These are phyloP conservation scores for Sebastes miniatus DNA, from an alignment of 2,797 vertebrate species.

Conservation along the genomic window DNA sequence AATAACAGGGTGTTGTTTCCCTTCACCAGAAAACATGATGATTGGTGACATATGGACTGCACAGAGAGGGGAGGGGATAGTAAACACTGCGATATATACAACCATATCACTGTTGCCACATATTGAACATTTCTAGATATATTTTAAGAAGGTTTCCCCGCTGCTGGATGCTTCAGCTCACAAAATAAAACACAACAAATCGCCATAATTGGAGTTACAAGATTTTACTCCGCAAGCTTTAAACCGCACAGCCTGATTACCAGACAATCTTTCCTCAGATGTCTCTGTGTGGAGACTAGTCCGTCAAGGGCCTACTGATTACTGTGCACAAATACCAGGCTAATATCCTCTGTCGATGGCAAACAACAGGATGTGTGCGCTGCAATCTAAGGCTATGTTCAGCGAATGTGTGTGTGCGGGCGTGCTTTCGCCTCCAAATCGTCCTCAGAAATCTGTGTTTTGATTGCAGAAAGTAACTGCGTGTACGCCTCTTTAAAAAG, in stretches of 20 bases:
- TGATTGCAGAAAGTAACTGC: constrained; percentile 82
- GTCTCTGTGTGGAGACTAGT: constrained; percentile 57
- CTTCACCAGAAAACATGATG: constrained; percentile 14
- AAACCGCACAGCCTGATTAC: constrained; percentile 72
- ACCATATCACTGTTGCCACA: not conserved
- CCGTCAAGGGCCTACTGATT: constrained; percentile 72
- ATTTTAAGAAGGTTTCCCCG: not conserved
- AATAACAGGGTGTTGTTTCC: constrained; percentile 54
- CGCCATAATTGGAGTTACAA: constrained; percentile 23
- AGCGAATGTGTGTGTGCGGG: not conserved
- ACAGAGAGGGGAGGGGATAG: not conserved
- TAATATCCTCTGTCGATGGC: constrained; percentile 70
- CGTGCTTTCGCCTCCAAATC: constrained; percentile 26
- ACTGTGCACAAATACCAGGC: constrained; percentile 76
- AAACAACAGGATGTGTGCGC: constrained; percentile 74
- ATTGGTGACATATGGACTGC: constrained; percentile 53
- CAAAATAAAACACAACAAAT: constrained; percentile 15
- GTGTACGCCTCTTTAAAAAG: constrained; percentile 71
- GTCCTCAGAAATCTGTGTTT: constrained; percentile 74
- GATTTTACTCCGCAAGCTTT: constrained; percentile 23
- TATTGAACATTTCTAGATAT: not conserved
- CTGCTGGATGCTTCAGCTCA: not conserved
- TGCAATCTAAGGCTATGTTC: constrained; percentile 49
- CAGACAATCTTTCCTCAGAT: constrained; percentile 62
- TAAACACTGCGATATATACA: not conserved